Conservation (phyloP, 2,888 invertebrate genomes). For the Netelia inedita region DNA sequence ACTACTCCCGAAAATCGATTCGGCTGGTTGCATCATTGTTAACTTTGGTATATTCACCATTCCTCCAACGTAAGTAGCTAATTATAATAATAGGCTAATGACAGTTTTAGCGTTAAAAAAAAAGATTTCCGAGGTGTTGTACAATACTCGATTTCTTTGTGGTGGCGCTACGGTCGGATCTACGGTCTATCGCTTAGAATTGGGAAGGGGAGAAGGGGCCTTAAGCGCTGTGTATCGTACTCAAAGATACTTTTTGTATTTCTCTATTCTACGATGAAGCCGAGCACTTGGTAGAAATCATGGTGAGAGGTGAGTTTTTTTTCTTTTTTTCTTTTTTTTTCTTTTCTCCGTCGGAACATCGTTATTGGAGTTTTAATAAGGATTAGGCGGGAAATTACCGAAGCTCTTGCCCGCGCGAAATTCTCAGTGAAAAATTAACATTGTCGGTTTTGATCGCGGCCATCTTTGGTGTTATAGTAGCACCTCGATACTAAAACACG, state of each 20-base stretch:
- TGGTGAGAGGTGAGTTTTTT: conserved; percentile 46
- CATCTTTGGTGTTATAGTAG: conserved; percentile 68
- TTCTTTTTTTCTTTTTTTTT: conserved; percentile 10
- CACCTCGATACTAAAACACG: conserved; percentile 49
- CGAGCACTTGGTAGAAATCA: conserved; percentile 13
- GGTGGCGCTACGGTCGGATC: conserved; percentile 62
- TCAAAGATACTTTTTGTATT: neutral
- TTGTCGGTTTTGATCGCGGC: conserved; percentile 61
- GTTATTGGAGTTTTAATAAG: neutral
- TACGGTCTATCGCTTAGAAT: conserved; percentile 49
- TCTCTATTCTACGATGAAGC: conserved; percentile 19
- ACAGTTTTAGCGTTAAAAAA: neutral
- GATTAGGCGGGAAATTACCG: conserved; percentile 1
- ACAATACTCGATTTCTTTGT: conserved; percentile 37
- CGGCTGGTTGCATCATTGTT: neutral
- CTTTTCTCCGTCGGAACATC: neutral
- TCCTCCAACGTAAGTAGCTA: too few species aligned
- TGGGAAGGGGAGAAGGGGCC: conserved; percentile 67
- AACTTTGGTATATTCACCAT: neutral
- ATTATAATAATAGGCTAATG: too few species aligned
- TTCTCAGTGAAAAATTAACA: conserved; percentile 41
- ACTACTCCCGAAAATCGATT: neutral
- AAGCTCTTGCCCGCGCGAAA: conserved; percentile 35
- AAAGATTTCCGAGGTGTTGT: conserved; percentile 15
- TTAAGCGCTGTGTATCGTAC: conserved; percentile 62